A percentile compares a stretch with the other conserved stretches of the same genome.
phyloP scores from a whole-genome alignment of 2,797 vertebrate species.

The Microctenopoma lineatum region DNA sequence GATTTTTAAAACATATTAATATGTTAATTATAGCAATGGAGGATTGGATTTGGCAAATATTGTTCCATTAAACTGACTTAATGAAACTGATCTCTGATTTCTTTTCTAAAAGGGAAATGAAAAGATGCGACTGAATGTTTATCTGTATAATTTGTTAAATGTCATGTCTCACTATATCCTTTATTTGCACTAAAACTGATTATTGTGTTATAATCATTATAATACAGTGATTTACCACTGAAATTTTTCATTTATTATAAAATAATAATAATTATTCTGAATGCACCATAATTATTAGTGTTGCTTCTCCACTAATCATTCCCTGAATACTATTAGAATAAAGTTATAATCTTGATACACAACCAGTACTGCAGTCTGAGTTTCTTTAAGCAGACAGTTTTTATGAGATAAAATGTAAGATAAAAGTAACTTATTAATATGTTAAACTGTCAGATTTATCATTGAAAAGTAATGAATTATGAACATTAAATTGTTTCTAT shows the following conservation, averaged over 20 bases:
- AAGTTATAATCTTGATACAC: constrained; percentile 29
- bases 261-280: constrained; percentile 65
- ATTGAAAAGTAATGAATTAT: constrained; percentile 15
- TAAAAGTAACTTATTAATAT: constrained; percentile 33
- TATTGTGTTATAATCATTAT: constrained; percentile 27
- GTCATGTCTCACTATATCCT: constrained; percentile 18
- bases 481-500: background rate
- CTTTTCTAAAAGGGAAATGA: background rate
- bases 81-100: background rate
- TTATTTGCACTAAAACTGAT: background rate
- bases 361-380: constrained; percentile 33
- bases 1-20: background rate
- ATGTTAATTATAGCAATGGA: background rate
- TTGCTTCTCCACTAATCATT: constrained; percentile 55
- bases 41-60: background rate
- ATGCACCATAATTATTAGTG: constrained; percentile 61
- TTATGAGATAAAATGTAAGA: constrained; percentile 29
- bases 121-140: constrained; percentile 22
- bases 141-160: constrained; percentile 38
- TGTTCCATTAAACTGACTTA: background rate
- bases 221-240: constrained; percentile 23
- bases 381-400: constrained; percentile 27
- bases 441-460: constrained; percentile 14
- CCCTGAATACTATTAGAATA: constrained; percentile 68
- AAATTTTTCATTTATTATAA: constrained; percentile 65